phyloP scores from a whole-genome alignment of 1,140 invertebrate species.

The Eueides isabella region DNA sequence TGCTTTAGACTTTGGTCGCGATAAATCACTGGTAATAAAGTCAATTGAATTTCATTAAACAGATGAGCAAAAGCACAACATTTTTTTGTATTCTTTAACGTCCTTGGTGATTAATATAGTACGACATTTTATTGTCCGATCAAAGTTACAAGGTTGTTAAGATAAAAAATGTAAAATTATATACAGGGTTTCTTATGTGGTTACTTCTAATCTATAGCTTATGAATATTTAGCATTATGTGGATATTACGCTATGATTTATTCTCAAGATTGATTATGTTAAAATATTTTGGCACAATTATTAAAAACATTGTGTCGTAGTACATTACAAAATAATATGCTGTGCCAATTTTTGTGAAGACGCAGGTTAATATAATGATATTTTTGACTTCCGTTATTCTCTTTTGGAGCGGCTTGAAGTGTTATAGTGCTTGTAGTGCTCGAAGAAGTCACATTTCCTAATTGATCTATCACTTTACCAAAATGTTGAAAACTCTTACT shows the following conservation, averaged over 20 bases:
- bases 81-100: background rate
- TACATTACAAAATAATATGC: constrained; percentile 9
- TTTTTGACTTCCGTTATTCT: constrained; percentile 56
- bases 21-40: constrained; percentile 24
- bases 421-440: no score
- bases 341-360: constrained; percentile 31
- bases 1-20: constrained; percentile 30
- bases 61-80: constrained; percentile 13
- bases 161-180: background rate
- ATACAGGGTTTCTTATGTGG: background rate
- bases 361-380: constrained; percentile 30
- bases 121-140: background rate
- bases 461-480: constrained; percentile 38
- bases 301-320: constrained; percentile 28
- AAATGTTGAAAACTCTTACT: constrained; percentile 44
- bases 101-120: background rate
- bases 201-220: background rate
- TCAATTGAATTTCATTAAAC: constrained; percentile 15
- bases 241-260: no score
- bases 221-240: no score
- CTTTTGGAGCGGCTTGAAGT: constrained; percentile 38
- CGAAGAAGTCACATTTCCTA: constrained; percentile 48
- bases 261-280: background rate
- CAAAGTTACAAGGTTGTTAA: constrained; percentile 1
- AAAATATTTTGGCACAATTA: constrained; percentile 23